Base-by-base conservation (phyloP, 2,113 vertebrate species). In the Oreochromis spilurus region DNA sequence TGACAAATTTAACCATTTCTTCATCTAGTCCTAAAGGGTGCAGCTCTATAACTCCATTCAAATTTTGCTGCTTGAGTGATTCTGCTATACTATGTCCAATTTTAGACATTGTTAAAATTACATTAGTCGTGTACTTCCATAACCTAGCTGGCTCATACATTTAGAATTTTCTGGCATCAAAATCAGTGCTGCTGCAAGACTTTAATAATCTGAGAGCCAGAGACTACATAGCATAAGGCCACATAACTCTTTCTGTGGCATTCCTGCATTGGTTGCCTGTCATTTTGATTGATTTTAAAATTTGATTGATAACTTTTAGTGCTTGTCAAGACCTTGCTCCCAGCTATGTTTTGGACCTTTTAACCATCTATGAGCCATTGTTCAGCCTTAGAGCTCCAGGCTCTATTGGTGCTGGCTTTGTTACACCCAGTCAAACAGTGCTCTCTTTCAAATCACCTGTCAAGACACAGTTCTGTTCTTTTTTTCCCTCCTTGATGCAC, bases 301-400 rank as follows among this genome's bases (percentile, higher is more conserved):
- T 84, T 62, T 93, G 92, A 94, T 93, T 93, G 92, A 93, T 94
- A 84, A 93, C 88, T 85, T 88, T 83, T 40, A 81, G 72, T 78
- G 84, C 81, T 86, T 92, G 85, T 90, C 89, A 87, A 87, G 84
- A 87, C 81, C 67, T 85, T 19, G 81, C 93, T 88, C 21, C 57
- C 6, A 72, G 92, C 81, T 81, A 83, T 82, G 67, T 84, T 89
- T 80, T 57, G 84, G 88, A 90, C 88, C 86, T 87, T 88, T 90
- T 88, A 87, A 93, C 87, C 86, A 19, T 80, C 81, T 86, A 67
- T 86, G 82, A 90, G 79, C 60, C 85, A 91, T 91, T 89, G 91
- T 87, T 86, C 85, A 87, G 87, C 34, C 38, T 29, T 4, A 26
- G 21, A 75, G 87, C 82, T 88, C 9, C 36, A 9, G 58, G 88